A percentile compares a stretch with the other conserved stretches of the same genome.
Conservation (phyloP, 1,140 invertebrate genomes). For the Drosophila ohnishii region DNA sequence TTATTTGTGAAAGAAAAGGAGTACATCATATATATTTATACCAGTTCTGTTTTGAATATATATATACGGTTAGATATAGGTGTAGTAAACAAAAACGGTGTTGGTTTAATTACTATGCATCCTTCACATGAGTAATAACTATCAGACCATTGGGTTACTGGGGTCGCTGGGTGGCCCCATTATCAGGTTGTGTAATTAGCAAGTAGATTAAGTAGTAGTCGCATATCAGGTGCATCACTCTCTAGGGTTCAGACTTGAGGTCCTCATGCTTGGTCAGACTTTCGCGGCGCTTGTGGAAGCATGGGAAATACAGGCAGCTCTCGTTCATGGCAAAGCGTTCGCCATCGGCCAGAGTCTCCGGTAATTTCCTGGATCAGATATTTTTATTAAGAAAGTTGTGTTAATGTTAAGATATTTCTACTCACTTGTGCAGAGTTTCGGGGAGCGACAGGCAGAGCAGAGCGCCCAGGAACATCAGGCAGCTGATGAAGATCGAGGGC, state of each 20-base stretch:
- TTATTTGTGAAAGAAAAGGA: slow-evolving; percentile 33
- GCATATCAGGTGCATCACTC: slow-evolving; percentile 11
- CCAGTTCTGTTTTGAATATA: slow-evolving; percentile 52
- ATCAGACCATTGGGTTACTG: slow-evolving; percentile 76
- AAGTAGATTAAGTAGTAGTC: slow-evolving; percentile 22
- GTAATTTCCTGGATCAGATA: slow-evolving; percentile 78
- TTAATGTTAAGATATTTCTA: neutral
- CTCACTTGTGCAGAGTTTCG: slow-evolving; percentile 85
- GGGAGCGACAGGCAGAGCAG: slow-evolving; percentile 85
- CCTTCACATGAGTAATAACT: slow-evolving; percentile 65
- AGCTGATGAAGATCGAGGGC: slow-evolving; percentile 84
- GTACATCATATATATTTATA: slow-evolving; percentile 24
- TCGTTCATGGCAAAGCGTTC: slow-evolving; percentile 86
- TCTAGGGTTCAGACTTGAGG: slow-evolving; percentile 58
- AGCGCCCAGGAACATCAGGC: slow-evolving; percentile 84
- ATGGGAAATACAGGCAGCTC: slow-evolving; percentile 72
- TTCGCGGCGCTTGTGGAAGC: slow-evolving; percentile 56
- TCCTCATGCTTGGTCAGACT: slow-evolving; percentile 35
- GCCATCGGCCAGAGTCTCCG: slow-evolving; percentile 85
- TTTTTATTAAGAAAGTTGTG: neutral
- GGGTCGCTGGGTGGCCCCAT: slow-evolving; percentile 46
- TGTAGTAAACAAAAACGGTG: slow-evolving; percentile 39
- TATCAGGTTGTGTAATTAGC: slow-evolving; percentile 58
- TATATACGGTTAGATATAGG: slow-evolving; percentile 17
- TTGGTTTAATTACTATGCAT: slow-evolving; percentile 63